Evolutionary conservation across 1,140 invertebrate species (phyloP), one percentile per base, ranked within the genome.

Genomic region (Globodera rostochiensis): DNA sequence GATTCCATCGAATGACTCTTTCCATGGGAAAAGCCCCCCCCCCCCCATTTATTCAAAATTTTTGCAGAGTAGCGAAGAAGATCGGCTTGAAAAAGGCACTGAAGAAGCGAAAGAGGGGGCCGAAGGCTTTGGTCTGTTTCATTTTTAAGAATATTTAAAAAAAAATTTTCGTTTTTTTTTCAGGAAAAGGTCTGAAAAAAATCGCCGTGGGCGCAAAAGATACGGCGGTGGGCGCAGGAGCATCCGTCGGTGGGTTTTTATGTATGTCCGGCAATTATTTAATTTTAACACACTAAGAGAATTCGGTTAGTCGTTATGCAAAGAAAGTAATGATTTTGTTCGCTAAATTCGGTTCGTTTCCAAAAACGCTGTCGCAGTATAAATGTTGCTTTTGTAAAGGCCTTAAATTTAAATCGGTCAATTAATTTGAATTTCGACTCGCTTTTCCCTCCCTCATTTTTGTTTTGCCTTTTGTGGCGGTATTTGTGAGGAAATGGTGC

Each of bases 121-220:
- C 2, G 57, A 60, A n/a, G 46, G 67, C 21, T 15, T 77, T 3
- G 76, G 76, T 77, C 49, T 67, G 21, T 21, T n/a, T 15, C 13
- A n/a, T 47, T 60, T 57, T 77, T 66, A 1, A 50, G 21, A 25
- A 36, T n/a, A 60, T 67, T 66, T 66, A 0, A n/a, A 45, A 47
- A 36, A 5, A 36, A 47, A 64, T 77, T 64, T 8, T 36, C 5
- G 0, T 45, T 77, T 4, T 47, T 77, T 25, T 77, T 15, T n/a
- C 47, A 77, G 76, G 76, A 6, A 47, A 69, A 36, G 76, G 53
- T 13, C 13, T 77, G 19, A 64, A 77, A 19, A 69, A 25, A 8
- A 77, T 77, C 64, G 60, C 76, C 64, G 21, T 15, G 19, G 76
- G 76, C 4, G 76, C 76, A 46, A 77, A 49, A n/a, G 76, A 77